Conservation (phyloP, 2,797 vertebrate species). For the Carduelis carduelis region DNA sequence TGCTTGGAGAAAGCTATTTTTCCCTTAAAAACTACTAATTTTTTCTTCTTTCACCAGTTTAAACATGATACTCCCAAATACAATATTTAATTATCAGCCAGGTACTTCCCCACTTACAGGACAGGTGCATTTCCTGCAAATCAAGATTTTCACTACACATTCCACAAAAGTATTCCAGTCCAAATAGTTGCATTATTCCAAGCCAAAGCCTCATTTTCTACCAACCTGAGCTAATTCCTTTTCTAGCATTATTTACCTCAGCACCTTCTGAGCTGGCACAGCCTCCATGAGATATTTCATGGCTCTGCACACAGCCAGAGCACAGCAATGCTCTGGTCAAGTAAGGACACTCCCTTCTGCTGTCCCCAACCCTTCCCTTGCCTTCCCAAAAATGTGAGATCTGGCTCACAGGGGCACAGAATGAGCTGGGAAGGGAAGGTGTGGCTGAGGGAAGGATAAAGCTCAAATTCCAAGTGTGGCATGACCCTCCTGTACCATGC, state of each 20-base stretch:
- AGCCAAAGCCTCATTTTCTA: not conserved
- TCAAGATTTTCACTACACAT: not conserved
- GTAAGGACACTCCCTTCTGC: not conserved
- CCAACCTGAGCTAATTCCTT: not conserved
- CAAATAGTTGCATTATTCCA: not conserved
- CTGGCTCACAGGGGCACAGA: not conserved
- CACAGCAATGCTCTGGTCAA: not conserved
- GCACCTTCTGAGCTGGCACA: no score
- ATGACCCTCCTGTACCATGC: accelerated
- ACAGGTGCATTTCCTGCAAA: not conserved
- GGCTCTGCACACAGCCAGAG: not conserved
- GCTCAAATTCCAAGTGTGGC: not conserved
- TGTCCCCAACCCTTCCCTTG: not conserved
- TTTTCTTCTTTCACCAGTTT: not conserved
- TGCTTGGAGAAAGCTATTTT: not conserved
- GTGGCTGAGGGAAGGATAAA: not conserved
- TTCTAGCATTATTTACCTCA: not conserved
- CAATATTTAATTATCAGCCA: not conserved
- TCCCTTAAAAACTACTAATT: not conserved
- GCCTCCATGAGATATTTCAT: not conserved
- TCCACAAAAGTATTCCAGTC: not conserved
- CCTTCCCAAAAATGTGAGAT: not conserved
- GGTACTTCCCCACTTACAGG: not conserved
- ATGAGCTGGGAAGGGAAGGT: not conserved
- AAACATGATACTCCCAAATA: not conserved